Evolutionary conservation across 2,113 vertebrate genomes (phyloP), one percentile per base, ranked within the genome.

Genomic region (Hippocampus barbouri): DNA sequence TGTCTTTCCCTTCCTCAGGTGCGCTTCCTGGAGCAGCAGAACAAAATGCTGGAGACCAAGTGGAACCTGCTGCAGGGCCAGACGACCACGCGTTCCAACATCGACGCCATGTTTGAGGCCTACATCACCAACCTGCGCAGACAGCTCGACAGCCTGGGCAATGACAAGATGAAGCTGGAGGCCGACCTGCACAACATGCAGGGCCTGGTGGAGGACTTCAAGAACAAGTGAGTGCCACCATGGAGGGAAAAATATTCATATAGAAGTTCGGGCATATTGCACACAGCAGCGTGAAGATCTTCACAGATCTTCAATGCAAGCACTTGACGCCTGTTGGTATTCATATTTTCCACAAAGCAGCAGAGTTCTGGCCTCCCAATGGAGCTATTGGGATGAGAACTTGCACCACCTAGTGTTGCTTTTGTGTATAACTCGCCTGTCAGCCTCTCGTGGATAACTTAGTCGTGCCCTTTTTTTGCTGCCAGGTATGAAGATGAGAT

Each of bases 31-130:
- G 97, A 98, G 81, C 96, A 99, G 89, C 95, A 98, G 91, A 99
- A 99, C 90, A 98, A 98, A 84, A 96, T 98, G 88, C 88, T 99
- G 89, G 97, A 99, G 86, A 98, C 97, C 88, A 98, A 98, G 90
- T 98, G 96, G 96, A 90, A 79, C 63, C 92, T 98, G 56, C 92
- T 98, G 49, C 96, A 98, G 82, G 94, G 93, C 47, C 96, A 98
- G 90, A 94, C 96, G 68, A 88, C 90, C 74, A 88, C 80, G 40
- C 84, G 60, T 1, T 83, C 86, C 83, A 95, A 90, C 87, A 93
- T 98, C 47, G 96, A 99, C 8, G 92, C 93, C 0, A 89, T 98
- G 86, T 95, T 95, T 0, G 94, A 99, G 89, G 91, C 92, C 77
- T 96, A 95, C 83, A 94, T 95, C 68, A 63, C 60, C 86, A 95